Conservation (phyloP, 2,888 invertebrate genomes). For the Pterostichus madidus region DNA sequence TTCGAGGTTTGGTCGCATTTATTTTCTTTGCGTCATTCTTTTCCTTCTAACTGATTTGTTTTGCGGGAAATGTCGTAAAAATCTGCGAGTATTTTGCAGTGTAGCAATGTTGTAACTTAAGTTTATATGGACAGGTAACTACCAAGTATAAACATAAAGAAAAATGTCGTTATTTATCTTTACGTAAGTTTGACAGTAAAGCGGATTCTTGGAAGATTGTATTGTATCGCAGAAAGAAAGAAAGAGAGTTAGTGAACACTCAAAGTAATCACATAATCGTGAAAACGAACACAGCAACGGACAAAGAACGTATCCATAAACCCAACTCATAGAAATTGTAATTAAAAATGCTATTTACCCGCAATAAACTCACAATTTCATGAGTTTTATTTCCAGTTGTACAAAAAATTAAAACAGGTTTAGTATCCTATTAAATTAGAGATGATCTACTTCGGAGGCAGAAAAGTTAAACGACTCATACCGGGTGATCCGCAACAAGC, state of each 20-base stretch:
- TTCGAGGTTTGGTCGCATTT: no score
- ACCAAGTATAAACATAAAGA: conserved; percentile 1
- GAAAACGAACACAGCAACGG: background rate
- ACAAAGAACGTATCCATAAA: conserved; percentile 33
- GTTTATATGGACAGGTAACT: conserved; percentile 7
- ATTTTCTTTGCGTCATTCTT: no score
- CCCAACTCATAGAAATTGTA: conserved; percentile 3
- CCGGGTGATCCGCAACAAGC: conserved; percentile 23
- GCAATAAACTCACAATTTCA: conserved; percentile 23
- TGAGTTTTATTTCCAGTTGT: conserved; percentile 6
- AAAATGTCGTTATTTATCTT: conserved; percentile 10
- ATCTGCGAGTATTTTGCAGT: background rate
- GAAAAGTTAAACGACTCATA: conserved; percentile 17
- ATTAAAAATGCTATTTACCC: conserved; percentile 29
- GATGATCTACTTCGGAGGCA: conserved; percentile 37
- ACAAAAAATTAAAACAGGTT: conserved; percentile 24
- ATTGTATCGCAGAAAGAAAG: background rate
- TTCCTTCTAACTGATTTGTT: no score
- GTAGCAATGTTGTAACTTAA: background rate
- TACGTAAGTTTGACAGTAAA: background rate
- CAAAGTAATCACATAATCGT: conserved; percentile 41
- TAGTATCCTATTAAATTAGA: conserved; percentile 34
- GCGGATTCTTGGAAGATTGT: background rate
- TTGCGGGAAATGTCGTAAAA: no score
- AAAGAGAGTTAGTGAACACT: no score